These are phyloP conservation scores for Palythoa grandis DNA, from an alignment of 92 coral and sea anemone genomes.

Conservation along the genomic window DNA sequence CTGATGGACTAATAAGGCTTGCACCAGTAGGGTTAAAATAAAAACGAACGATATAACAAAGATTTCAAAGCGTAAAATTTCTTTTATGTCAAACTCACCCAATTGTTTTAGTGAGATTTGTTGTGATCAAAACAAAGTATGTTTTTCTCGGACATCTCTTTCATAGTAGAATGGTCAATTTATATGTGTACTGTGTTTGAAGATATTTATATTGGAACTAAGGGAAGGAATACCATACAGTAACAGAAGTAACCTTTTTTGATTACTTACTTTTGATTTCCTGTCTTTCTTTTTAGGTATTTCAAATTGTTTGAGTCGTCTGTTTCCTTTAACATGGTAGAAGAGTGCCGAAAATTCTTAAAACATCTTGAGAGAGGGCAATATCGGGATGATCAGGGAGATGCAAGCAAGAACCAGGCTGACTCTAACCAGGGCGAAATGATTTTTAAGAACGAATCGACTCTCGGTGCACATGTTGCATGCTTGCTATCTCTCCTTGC, in stretches of 20 bases:
- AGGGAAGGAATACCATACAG: background rate
- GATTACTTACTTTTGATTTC: background rate
- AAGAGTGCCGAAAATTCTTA: constrained; percentile 20
- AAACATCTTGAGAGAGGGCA: constrained; percentile 19
- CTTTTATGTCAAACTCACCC: no score
- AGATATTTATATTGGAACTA: no score
- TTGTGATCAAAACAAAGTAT: no score
- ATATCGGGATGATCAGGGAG: background rate
- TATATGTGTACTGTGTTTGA: no score
- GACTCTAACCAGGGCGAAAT: constrained; percentile 9
- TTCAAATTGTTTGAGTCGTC: constrained; percentile 7
- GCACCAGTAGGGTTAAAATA: no score
- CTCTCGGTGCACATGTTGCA: constrained; percentile 22
- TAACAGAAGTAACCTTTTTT: background rate
- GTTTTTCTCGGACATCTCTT: no score
- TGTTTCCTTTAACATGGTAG: background rate
- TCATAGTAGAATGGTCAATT: no score
- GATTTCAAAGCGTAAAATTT: no score
- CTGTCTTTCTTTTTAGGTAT: background rate
- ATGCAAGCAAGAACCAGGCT: background rate
- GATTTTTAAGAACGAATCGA: background rate
- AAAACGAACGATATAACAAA: no score
- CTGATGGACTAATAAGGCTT: no score
- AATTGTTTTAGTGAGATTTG: no score
- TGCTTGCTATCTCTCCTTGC: constrained; percentile 27